phyloP scores from a whole-genome alignment of 2,888 invertebrate species.

The Matsumyia berberina region DNA sequence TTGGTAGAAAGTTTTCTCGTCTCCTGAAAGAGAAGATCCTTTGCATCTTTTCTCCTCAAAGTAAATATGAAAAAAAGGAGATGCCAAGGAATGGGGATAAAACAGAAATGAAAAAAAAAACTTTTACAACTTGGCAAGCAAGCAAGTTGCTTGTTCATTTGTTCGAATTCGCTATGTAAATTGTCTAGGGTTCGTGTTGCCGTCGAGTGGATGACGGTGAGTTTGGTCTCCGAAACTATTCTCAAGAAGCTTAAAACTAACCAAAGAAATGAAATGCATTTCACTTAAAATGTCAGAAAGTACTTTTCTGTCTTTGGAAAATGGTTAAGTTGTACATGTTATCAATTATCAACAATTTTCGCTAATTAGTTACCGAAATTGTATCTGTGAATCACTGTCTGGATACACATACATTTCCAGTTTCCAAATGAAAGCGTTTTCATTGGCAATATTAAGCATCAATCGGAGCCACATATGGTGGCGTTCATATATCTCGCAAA shows the following conservation, averaged over 20 bases:
- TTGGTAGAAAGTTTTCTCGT: conserved; percentile 56
- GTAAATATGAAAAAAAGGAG: conserved; percentile 42
- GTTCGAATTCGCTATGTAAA: conserved; percentile 57
- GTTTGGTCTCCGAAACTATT: conserved; percentile 7
- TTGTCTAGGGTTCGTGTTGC: background rate
- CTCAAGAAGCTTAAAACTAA: conserved; percentile 47
- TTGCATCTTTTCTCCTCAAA: conserved; percentile 24
- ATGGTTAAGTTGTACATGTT: background rate
- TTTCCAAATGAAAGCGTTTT: conserved; percentile 14
- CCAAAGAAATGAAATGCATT: conserved; percentile 46
- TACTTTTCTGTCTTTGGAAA: background rate
- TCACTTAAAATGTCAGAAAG: conserved; percentile 47
- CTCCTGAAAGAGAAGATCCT: conserved; percentile 38
- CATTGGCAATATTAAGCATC: conserved; percentile 23
- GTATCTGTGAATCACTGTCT: no score
- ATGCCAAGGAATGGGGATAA: background rate
- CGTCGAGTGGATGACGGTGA: background rate
- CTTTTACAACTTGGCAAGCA: conserved; percentile 68
- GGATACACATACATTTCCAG: background rate
- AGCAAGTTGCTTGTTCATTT: conserved; percentile 74
- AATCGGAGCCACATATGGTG: conserved; percentile 44
- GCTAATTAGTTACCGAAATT: background rate
- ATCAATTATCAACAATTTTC: conserved; percentile 6
- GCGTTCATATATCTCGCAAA: conserved; percentile 24
- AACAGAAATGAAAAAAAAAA: conserved; percentile 48